A percentile compares a stretch with the other conserved stretches of the same genome.
Conservation (phyloP, 1,140 invertebrate species). For the Littorina saxatilis region DNA sequence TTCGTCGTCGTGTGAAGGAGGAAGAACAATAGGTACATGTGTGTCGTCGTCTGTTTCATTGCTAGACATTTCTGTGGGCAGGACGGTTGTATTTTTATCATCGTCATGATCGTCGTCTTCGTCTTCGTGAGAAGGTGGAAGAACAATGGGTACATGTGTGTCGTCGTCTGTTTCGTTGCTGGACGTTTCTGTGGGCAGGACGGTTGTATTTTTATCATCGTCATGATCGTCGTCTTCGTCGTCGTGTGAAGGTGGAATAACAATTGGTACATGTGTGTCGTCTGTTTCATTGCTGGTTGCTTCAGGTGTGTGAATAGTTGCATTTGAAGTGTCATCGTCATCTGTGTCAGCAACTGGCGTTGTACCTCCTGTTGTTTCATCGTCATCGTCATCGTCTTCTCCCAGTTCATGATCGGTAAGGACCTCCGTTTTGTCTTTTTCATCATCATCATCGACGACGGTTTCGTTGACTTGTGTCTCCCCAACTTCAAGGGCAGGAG, state of each 20-base stretch:
- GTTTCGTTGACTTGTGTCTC: background rate
- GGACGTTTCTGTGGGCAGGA: background rate
- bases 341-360: no score
- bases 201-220: background rate
- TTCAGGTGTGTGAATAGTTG: no score
- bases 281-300: conserved; percentile 2
- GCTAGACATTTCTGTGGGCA: background rate
- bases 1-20: background rate
- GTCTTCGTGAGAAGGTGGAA: background rate
- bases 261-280: background rate
- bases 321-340: background rate
- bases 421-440: no score
- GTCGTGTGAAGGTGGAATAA: background rate
- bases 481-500: background rate
- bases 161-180: background rate
- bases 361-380: no score
- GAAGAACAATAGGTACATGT: background rate
- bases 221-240: background rate
- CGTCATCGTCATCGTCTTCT: background rate
- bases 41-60: background rate
- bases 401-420: background rate
- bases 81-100: background rate
- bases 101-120: background rate
- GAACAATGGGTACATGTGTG: background rate
- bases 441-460: no score